Percentiles rank a stretch among this genome's conserved stretches.
These are phyloP conservation scores for Nesometra sesokonis DNA, from an alignment of 35 echinoderm and acorn worm genomes.

Conservation along the genomic window DNA sequence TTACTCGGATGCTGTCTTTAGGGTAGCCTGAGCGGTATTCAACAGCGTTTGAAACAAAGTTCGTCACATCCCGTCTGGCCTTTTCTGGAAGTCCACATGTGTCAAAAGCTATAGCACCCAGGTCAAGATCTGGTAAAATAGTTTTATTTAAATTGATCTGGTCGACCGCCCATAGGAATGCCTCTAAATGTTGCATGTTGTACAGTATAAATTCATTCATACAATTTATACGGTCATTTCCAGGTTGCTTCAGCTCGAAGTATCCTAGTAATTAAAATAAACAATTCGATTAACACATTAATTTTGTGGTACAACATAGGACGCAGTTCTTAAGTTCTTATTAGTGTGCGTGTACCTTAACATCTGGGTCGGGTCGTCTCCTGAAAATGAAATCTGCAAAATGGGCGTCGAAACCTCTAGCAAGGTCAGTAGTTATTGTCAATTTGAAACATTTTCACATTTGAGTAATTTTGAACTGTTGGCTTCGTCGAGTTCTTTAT, in stretches of 20 bases:
- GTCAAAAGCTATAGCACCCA: conserved; percentile 80
- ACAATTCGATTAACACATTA: too few relatives aligned
- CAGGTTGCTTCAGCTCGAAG: conserved; percentile 55
- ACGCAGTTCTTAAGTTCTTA: too few relatives aligned
- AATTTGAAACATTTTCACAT: too few relatives aligned
- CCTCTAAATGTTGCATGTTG: conserved; percentile 87
- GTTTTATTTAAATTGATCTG: conserved; percentile 48
- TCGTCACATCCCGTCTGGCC: conserved; percentile 46
- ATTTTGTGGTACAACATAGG: too few relatives aligned
- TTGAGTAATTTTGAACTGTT: too few relatives aligned
- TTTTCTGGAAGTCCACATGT: conserved; percentile 63
- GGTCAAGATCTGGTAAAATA: conserved; percentile 49
- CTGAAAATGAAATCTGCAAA: too few relatives aligned
- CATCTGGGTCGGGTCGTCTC: too few relatives aligned
- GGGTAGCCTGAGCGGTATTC: conserved; percentile 70
- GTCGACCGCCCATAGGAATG: conserved; percentile 73
- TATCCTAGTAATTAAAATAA: conserved; percentile 42
- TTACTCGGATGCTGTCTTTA: conserved; percentile 39
- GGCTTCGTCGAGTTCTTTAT: too few relatives aligned
- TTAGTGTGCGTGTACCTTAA: too few relatives aligned
- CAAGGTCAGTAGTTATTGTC: too few relatives aligned
- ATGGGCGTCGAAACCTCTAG: too few relatives aligned
- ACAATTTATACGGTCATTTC: conserved; percentile 30
- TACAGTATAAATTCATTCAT: conserved; percentile 31
- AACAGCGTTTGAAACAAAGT: conserved; percentile 59